These are phyloP conservation scores for Lucilia sericata DNA, from an alignment of 1,140 invertebrate species.

Conservation along the genomic window DNA sequence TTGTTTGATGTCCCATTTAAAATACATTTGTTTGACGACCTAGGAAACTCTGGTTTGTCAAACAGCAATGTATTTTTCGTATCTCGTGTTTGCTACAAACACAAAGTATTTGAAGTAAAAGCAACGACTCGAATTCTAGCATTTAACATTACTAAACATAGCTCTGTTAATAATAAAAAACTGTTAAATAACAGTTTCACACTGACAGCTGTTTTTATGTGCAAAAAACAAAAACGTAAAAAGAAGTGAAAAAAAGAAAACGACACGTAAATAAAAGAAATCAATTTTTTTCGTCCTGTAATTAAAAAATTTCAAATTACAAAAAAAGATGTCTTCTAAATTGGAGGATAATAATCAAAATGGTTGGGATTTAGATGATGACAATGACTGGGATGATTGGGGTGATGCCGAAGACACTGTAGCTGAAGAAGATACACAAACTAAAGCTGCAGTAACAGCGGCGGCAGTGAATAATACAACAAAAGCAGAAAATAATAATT, in stretches of 20 bases:
- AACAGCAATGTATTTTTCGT: no score
- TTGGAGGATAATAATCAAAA: slow-evolving; percentile 48
- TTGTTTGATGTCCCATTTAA: no score
- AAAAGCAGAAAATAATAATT: slow-evolving; percentile 39
- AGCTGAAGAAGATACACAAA: background rate
- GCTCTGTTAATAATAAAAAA: background rate
- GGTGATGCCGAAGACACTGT: slow-evolving; percentile 66
- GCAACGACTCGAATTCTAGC: no score
- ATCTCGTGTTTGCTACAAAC: no score
- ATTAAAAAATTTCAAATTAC: background rate
- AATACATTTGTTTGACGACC: no score
- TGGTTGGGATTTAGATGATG: slow-evolving; percentile 71
- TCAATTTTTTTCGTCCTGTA: background rate
- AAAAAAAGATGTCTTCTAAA: slow-evolving; percentile 42
- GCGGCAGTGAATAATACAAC: background rate
- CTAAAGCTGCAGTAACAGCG: background rate
- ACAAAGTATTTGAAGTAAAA: no score
- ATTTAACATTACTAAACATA: background rate
- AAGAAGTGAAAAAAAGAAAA: background rate
- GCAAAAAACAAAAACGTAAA: background rate
- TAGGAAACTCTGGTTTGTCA: no score
- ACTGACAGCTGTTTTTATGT: slow-evolving; percentile 7
- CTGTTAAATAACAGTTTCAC: background rate
- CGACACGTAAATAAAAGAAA: slow-evolving; percentile 38
- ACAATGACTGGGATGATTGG: slow-evolving; percentile 73